Evolutionary conservation across 2,113 vertebrate genomes (phyloP), one percentile per base, ranked within the genome.

Genomic region (Heterotis niloticus): DNA sequence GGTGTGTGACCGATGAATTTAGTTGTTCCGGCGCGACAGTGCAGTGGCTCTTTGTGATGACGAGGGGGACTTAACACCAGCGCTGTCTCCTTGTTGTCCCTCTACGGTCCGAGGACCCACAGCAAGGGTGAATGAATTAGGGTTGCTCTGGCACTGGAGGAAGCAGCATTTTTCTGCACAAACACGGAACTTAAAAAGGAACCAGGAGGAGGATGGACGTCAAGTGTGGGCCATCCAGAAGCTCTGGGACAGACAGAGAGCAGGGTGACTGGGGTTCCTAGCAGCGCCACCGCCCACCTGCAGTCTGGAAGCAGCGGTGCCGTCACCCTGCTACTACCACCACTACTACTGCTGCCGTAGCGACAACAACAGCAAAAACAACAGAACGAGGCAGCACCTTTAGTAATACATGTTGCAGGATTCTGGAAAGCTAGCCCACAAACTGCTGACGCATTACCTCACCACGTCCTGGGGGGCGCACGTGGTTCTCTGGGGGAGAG

Each of bases 371-470:
- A 0, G 74, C 73, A 83, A 82, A 79, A 81, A 81, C 80, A 75
- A 4, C 77, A 76, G 76, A 70, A 85, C 24, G 9, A 64, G 75
- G 28, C 77, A 28, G 23, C 14, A 17, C 34, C 74, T 83, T 87
- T 59, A 88, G 77, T 88, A 84, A 88, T 88, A 77, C 76, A 88
- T 86, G 77, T 74, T 71, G 69, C 80, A 51, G 10, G 79, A 81
- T 67, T 79, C 17, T 71, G 77, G 5, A 57, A 66, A 75, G 60
- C 26, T 4, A 66, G 77, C 34, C 77, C 16, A 17, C 65, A 68
- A 78, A 72, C 77, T 82, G 78, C 68, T 78, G 62, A 75, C 68
- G 67, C 79, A 80, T 82, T 64, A 64, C 77, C 76, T n/a, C 24
- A 0, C 5, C 74, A 74, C 56, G 34, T 7, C 34, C 34, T 44